Base-by-base conservation (phyloP, 1,140 invertebrate species). In the Polyergus mexicanus region DNA sequence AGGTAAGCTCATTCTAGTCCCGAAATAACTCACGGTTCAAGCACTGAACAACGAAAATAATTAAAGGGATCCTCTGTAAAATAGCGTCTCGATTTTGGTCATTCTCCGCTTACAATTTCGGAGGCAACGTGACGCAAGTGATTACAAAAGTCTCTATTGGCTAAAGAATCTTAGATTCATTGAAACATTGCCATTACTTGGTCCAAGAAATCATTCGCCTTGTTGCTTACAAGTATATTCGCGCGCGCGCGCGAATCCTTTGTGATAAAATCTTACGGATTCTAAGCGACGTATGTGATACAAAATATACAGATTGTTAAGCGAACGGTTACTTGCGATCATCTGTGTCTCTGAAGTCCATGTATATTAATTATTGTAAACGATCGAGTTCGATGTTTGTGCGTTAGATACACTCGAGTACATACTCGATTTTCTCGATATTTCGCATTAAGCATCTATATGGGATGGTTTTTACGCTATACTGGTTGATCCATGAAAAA, bases 81-180 rank as follows among this genome's bases (percentile, higher is more conserved):
- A 44, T 72, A 60, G 28, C 54, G 54, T 83, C 65, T 32, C 54
- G 66, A 81, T 62, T 83, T 83, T 83, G 78, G 54, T 83, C 38
- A 83, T 69, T 83, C 78, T 83, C 54, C 54, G 78, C 78, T 69
- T 16, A 58, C 68, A 72, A 83, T 83, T 83, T 83, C 78, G 78
- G 78, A 83, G 78, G 38, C 78, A 83, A 74, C 25, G 68, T 74
- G 78, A 83, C 78, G 68, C 78, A 83, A 83, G 78, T 83, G 78
- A 83, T 72, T 60, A 83, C n/a, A 60, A 69, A 83, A 58, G 19
- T 72, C 19, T 69, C 19, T 83, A 83, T 83, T 41, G 78, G 68
- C 38, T 83, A 74, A 25, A 72, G 78, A 72, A 60, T 72, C 68
- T 8, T 83, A 72, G 78, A 83, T 83, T 83, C 78, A 47, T n/a